Percentiles rank a stretch among this genome's conserved stretches.
phyloP scores from a whole-genome alignment of 1,140 invertebrate genomes.

The Globodera ellingtonae region DNA sequence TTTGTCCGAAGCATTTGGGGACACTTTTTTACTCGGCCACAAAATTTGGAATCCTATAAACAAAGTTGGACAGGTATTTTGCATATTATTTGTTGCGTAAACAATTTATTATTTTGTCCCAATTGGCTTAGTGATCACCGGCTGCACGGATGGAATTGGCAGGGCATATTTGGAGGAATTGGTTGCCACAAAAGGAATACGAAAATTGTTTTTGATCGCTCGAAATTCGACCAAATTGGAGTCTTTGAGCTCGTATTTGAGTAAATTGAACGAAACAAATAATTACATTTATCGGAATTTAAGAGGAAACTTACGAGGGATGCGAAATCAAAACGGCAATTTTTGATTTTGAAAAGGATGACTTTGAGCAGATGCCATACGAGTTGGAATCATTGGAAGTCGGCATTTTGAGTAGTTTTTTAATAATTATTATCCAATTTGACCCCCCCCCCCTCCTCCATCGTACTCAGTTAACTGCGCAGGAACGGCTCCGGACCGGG shows the following conservation, averaged over 20 bases:
- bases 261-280: conserved; percentile 67
- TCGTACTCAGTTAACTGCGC: conserved; percentile 82
- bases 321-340: conserved; percentile 51
- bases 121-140: conserved; percentile 78
- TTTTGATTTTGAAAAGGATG: conserved; percentile 63
- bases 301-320: conserved; percentile 51
- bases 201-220: conserved; percentile 75
- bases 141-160: conserved; percentile 88
- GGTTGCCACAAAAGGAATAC: conserved; percentile 61
- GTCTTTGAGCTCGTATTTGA: conserved; percentile 78
- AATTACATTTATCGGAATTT: conserved; percentile 27
- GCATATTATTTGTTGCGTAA: no score
- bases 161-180: conserved; percentile 81
- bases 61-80: conserved; percentile 53
- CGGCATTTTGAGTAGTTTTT: conserved; percentile 74
- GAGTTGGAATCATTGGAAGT: conserved; percentile 80
- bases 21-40: conserved; percentile 50
- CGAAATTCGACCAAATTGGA: conserved; percentile 80
- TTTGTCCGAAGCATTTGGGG: conserved; percentile 11
- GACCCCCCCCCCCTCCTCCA: neutral
- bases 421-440: no score
- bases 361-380: conserved; percentile 66
- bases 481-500: conserved; percentile 84
- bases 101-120: neutral
- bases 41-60: conserved; percentile 47